Percentiles rank a stretch among this genome's conserved stretches.
Evolutionary conservation across 2,797 vertebrate species (phyloP).

Genomic region (Limnodromus scolopaceus): DNA sequence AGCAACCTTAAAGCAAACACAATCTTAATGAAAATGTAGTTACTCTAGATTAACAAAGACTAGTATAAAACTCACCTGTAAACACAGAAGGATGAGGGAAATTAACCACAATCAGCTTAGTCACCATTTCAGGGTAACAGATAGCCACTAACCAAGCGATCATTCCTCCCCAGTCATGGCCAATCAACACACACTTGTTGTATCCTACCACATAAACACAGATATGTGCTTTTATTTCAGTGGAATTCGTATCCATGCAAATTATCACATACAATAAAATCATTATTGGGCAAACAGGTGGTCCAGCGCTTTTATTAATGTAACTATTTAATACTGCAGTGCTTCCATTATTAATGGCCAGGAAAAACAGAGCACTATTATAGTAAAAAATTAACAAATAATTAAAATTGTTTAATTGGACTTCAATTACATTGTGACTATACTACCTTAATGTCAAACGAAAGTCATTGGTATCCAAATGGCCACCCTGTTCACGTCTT

Average conservation of each 20-base stretch:
- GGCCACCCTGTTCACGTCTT: neutral
- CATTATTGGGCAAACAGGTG: neutral
- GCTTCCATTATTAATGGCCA: neutral
- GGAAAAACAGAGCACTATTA: neutral
- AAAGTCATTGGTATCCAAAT: neutral
- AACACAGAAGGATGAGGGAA: conserved; percentile 96
- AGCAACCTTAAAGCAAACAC: neutral
- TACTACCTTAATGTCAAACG: neutral
- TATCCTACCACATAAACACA: conserved; percentile 85
- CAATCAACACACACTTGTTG: conserved; percentile 95
- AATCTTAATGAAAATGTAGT: neutral
- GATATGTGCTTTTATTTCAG: conserved; percentile 26
- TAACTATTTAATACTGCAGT: neutral
- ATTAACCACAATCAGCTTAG: conserved; percentile 95
- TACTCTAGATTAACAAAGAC: neutral
- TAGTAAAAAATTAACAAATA: neutral
- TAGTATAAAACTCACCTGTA: conserved; percentile 83
- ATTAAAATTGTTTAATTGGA: neutral
- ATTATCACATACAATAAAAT: neutral
- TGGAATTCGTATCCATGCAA: neutral
- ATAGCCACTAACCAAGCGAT: conserved; percentile 96
- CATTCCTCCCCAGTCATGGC: conserved; percentile 97
- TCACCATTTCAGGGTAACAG: conserved; percentile 97
- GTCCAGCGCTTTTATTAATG: neutral
- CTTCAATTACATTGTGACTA: neutral